Conservation (phyloP, 2,113 vertebrate species). For the Aspiorhynchus laticeps region DNA sequence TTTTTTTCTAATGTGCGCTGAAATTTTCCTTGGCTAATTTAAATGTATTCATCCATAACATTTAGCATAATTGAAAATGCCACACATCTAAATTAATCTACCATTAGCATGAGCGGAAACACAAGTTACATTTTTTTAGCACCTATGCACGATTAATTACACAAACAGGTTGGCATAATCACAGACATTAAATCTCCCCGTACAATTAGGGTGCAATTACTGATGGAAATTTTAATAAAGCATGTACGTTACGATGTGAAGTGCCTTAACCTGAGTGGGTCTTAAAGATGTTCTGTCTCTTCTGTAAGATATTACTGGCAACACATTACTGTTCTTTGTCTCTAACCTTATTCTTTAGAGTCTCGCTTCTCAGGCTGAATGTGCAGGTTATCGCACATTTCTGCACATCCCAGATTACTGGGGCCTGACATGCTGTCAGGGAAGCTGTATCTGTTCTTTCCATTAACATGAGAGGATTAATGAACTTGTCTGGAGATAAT, state of each 20-base stretch:
- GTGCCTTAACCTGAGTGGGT: conserved; percentile 10
- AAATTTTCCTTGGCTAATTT: conserved; percentile 26
- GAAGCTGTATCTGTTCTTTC: conserved; percentile 28
- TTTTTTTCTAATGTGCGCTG: background rate
- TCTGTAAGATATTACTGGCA: background rate
- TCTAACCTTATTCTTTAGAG: background rate
- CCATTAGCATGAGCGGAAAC: conserved; percentile 28
- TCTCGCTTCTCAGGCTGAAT: background rate
- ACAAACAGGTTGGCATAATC: conserved; percentile 30
- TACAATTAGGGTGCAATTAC: conserved; percentile 41
- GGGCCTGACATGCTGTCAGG: conserved; percentile 24
- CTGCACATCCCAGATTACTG: background rate
- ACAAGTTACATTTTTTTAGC: conserved; percentile 32
- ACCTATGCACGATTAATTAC: conserved; percentile 38
- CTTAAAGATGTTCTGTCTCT: conserved; percentile 7
- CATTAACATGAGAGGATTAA: conserved; percentile 40
- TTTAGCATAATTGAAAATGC: conserved; percentile 39
- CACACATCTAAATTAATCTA: conserved; percentile 37
- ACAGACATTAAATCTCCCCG: conserved; percentile 32
- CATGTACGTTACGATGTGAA: background rate
- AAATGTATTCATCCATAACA: conserved; percentile 46
- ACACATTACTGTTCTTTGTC: background rate
- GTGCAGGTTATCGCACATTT: conserved; percentile 13
- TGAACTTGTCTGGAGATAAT: conserved; percentile 28
- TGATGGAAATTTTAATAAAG: conserved; percentile 38